Base-by-base conservation (phyloP, 2,113 vertebrate genomes). In the Myanophis thanlyinensis region DNA sequence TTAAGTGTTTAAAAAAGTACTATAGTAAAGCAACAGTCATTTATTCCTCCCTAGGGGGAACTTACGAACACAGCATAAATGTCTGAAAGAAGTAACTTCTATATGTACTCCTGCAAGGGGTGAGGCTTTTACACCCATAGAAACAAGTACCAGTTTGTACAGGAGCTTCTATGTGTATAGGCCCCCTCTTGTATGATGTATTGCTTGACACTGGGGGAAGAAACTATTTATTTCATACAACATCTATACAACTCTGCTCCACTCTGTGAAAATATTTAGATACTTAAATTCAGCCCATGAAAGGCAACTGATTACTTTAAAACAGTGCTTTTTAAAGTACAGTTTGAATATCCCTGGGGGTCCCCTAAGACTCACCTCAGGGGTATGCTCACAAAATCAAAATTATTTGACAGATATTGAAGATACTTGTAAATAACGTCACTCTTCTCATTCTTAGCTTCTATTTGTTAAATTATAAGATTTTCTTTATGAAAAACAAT, bases 301-400 rank as follows among this genome's bases (percentile, higher is more conserved):
- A 59, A 89, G 20, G 93, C n/a, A 92, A 94, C 93, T 35, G 30
- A 13, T 93, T 92, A 84, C 90, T 86, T 86, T 92, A 90, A 92
- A 89, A 90, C 89, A 2, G 67, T 25, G 73, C 22, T 80, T 80
- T 35, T 80, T 80, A 80, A 80, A 80, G 2, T 80, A 44, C 9
- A 80, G 18, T 80, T 18, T 6, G 35, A 80, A 8, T 40, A 22
- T 18, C 35, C 3, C 15, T 3, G 20, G 18, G 73, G 35, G 18
- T 10, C 73, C 35, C 18, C 7, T 44, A 80, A 80, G 73, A 80
- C 18, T 20, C 15, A 22, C 35, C 18, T 80, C 73, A 44, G 73
- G 7, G 18, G 18, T 44, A 13, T 0, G 9, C 23, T 25, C 35
- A 44, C 7, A 80, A 44, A 80, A 80, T 80, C 35, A 44, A 22